A percentile compares a stretch with the other conserved stretches of the same genome.
Evolutionary conservation across 2,888 invertebrate genomes (phyloP).

Genomic region (Drosophila limbata): DNA sequence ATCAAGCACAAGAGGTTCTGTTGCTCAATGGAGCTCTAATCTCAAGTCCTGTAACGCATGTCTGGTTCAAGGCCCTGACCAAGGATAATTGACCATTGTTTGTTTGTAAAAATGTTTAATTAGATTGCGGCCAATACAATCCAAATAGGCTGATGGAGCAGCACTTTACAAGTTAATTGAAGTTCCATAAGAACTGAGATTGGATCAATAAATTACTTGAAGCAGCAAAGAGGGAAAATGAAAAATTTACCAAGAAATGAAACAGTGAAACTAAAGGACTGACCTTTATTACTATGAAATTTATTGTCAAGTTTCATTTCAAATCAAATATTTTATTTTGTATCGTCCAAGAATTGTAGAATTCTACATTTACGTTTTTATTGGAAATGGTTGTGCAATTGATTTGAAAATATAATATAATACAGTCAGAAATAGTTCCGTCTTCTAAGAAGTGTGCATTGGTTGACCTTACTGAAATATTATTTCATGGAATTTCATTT

Average conservation of each 20-base stretch:
- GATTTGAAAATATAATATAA: no score
- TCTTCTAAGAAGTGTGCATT: no score
- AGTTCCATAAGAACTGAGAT: background rate
- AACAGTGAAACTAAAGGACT: background rate
- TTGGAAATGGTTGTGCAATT: no score
- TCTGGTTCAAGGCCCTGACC: constrained; percentile 11
- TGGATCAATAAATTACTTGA: constrained; percentile 21
- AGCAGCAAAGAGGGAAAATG: background rate
- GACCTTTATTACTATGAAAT: background rate
- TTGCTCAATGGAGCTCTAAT: constrained; percentile 29
- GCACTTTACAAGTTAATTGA: constrained; percentile 23
- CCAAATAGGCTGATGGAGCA: constrained; percentile 10
- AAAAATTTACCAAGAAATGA: background rate
- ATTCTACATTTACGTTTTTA: no score
- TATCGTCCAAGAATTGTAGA: no score
- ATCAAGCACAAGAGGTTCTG: constrained; percentile 33
- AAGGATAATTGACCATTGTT: constrained; percentile 31
- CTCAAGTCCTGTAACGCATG: constrained; percentile 16
- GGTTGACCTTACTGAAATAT: no score
- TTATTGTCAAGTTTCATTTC: background rate
- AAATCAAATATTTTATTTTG: no score
- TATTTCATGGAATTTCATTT: no score
- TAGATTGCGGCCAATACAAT: constrained; percentile 30
- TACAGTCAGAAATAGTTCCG: no score
- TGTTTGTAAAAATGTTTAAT: constrained; percentile 52